A percentile compares a stretch with the other conserved stretches of the same genome.
phyloP scores from a whole-genome alignment of 2,888 invertebrate genomes.

The Lasioglossum morio region DNA sequence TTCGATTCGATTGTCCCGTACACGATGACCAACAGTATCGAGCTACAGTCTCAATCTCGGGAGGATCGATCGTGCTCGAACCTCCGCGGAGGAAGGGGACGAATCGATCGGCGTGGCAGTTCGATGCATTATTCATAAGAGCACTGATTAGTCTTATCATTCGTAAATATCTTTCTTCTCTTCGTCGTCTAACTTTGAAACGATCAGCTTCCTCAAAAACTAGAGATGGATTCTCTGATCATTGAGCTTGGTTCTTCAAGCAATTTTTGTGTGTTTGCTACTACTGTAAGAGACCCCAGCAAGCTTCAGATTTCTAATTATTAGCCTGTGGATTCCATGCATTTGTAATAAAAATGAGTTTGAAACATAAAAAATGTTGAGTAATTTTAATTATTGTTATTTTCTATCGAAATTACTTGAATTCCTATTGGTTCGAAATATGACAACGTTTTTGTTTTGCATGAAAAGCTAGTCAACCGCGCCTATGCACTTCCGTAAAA shows the following conservation, averaged over 20 bases:
- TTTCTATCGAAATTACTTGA: not conserved
- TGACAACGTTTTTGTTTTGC: not conserved
- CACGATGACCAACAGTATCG: conserved; percentile 26
- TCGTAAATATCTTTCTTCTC: not conserved
- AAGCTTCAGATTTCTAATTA: not conserved
- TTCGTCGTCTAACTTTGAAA: not conserved
- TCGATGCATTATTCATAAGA: conserved; percentile 44
- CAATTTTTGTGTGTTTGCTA: not conserved
- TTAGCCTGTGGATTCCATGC: not conserved
- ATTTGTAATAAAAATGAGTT: not conserved
- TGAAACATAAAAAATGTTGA: not conserved
- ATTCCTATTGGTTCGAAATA: not conserved
- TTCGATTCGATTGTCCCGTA: conserved; percentile 37
- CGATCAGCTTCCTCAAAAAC: not conserved
- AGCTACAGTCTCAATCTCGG: conserved; percentile 14
- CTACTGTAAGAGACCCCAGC: not conserved
- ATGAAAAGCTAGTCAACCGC: not conserved
- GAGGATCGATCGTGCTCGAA: conserved; percentile 9
- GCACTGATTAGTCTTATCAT: conserved; percentile 37
- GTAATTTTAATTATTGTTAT: not conserved
- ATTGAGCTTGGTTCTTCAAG: not conserved
- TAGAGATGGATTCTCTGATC: not conserved
- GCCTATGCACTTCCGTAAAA: not conserved
- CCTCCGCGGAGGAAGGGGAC: conserved; percentile 12
- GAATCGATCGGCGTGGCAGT: not conserved